phyloP scores from a whole-genome alignment of 2,797 vertebrate genomes.

The Dendrocincla fuliginosa region DNA sequence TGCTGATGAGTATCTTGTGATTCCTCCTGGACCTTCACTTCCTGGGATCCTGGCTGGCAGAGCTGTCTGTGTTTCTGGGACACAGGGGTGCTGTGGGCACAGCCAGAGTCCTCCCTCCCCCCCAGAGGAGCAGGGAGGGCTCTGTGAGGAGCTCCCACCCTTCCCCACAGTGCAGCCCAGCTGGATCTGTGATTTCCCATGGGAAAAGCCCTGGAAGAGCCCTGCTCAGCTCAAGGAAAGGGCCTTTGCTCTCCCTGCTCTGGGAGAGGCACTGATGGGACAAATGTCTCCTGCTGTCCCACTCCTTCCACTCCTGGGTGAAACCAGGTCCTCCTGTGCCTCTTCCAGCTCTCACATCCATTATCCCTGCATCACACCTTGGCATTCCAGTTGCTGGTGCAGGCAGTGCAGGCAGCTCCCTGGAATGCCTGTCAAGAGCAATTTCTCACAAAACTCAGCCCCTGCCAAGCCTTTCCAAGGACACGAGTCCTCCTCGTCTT shows the following conservation, averaged over 20 bases:
- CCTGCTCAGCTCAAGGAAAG: background rate
- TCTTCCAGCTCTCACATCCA: background rate
- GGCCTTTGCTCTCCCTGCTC: background rate
- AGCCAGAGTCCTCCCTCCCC: background rate
- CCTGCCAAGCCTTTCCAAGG: conserved; percentile 38
- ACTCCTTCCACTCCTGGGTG: background rate
- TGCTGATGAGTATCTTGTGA: too few species aligned
- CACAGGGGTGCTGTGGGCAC: background rate
- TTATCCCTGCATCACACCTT: conserved; percentile 27
- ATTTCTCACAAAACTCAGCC: conserved; percentile 21
- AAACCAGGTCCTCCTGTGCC: background rate
- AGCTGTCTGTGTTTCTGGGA: background rate
- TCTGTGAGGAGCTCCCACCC: background rate
- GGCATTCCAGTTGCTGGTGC: background rate
- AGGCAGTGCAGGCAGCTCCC: background rate
- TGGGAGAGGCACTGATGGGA: background rate
- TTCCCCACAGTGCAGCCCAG: background rate
- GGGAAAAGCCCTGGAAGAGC: background rate
- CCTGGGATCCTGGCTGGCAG: background rate
- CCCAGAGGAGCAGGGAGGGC: background rate
- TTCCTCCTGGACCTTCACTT: background rate
- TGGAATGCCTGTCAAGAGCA: conserved; percentile 39
- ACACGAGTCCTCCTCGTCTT: background rate
- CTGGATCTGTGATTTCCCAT: background rate
- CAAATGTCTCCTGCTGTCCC: background rate